These are phyloP conservation scores for Drosophila suzukii DNA, from an alignment of 1,140 invertebrate genomes.

Conservation along the genomic window DNA sequence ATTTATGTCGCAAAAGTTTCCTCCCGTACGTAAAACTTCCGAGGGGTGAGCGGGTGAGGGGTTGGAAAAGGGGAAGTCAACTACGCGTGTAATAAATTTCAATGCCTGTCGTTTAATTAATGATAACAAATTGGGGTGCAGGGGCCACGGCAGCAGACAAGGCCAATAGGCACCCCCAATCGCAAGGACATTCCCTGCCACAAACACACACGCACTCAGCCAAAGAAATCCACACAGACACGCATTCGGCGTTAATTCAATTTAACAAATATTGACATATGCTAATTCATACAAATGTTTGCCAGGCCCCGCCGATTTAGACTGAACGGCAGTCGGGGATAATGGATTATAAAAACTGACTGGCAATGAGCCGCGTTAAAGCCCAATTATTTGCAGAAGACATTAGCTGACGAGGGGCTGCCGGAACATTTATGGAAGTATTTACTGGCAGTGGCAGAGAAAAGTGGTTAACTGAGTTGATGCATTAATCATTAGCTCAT, in stretches of 20 bases:
- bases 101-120: conserved; percentile 83
- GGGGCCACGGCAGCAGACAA: conserved; percentile 31
- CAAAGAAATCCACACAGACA: conserved; percentile 14
- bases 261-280: conserved; percentile 83
- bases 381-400: conserved; percentile 77
- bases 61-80: conserved; percentile 37
- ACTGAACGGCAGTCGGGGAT: conserved; percentile 26
- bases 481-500: conserved; percentile 58
- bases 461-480: conserved; percentile 26
- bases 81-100: conserved; percentile 82
- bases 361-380: conserved; percentile 79
- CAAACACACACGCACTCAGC: conserved; percentile 13
- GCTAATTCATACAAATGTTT: conserved; percentile 82
- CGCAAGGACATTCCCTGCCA: neutral
- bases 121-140: conserved; percentile 73
- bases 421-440: conserved; percentile 45
- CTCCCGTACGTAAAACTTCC: conserved; percentile 59
- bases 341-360: conserved; percentile 82
- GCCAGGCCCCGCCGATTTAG: conserved; percentile 28
- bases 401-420: conserved; percentile 52
- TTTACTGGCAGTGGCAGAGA: conserved; percentile 34
- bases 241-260: conserved; percentile 72
- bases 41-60: neutral
- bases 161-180: conserved; percentile 12
- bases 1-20: conserved; percentile 79